These are phyloP conservation scores for Mythimna albipuncta DNA, from an alignment of 2,888 invertebrate genomes.

Conservation along the genomic window DNA sequence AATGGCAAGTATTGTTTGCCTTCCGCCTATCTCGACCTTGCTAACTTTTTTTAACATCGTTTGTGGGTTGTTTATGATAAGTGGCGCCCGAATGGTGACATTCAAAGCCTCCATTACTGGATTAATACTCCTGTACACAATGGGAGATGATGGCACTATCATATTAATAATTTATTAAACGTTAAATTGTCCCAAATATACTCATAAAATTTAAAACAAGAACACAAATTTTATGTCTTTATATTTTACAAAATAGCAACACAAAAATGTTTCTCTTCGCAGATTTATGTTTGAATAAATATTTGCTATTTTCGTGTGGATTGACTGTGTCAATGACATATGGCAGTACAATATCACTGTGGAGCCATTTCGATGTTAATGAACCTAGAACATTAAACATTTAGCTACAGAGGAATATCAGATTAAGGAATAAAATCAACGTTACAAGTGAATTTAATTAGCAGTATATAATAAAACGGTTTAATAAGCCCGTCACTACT, in stretches of 20 bases:
- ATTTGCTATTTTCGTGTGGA: slow-evolving; percentile 29
- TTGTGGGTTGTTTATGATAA: slow-evolving; percentile 19
- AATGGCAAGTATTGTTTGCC: slow-evolving; percentile 31
- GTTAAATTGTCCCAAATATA: slow-evolving; percentile 29
- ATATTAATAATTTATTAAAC: slow-evolving; percentile 31
- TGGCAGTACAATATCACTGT: slow-evolving; percentile 14
- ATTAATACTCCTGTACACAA: slow-evolving; percentile 20
- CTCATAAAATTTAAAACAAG: slow-evolving; percentile 24
- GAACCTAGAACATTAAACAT: slow-evolving; percentile 38
- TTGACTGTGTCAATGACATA: slow-evolving; percentile 37
- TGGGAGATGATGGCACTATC: slow-evolving; percentile 18
- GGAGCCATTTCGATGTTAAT: slow-evolving; percentile 39
- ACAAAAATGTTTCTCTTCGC: slow-evolving; percentile 29
- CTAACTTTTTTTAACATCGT: slow-evolving; percentile 26
- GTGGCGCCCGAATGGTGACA: slow-evolving; percentile 29
- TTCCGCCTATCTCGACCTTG: slow-evolving; percentile 34
- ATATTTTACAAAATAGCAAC: slow-evolving; percentile 26
- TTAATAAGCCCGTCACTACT: slow-evolving; percentile 17
- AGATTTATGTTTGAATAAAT: slow-evolving; percentile 43
- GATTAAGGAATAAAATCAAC: slow-evolving; percentile 33
- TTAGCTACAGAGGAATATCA: slow-evolving; percentile 20
- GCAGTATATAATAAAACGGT: slow-evolving; percentile 35
- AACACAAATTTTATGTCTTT: slow-evolving; percentile 1
- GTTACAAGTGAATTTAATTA: slow-evolving; percentile 28
- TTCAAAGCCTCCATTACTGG: slow-evolving; percentile 14